Conservation (phyloP, 2,888 invertebrate species). For the Encarsia formosa region DNA sequence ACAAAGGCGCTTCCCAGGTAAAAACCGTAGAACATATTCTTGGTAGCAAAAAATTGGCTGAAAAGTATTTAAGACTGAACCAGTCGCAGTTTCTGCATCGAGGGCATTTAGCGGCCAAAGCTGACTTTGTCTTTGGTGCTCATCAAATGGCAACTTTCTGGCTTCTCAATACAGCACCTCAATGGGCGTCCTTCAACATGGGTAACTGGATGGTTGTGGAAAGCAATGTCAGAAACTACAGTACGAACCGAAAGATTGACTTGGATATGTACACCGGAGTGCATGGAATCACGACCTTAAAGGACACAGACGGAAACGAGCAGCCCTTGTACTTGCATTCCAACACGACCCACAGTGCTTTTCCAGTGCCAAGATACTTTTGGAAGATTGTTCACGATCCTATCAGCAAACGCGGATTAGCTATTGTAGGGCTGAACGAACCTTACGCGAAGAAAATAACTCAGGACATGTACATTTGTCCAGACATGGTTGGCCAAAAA, state of each 20-base stretch:
- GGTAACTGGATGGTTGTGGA: slow-evolving; percentile 59
- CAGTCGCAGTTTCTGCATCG: slow-evolving; percentile 53
- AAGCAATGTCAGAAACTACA: slow-evolving; percentile 52
- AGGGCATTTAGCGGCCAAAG: slow-evolving; percentile 62
- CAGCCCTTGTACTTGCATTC: slow-evolving; percentile 52
- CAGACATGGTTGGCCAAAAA: slow-evolving; percentile 48
- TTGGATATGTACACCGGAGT: slow-evolving; percentile 60
- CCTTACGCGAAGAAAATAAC: slow-evolving; percentile 43
- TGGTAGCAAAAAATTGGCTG: slow-evolving; percentile 43
- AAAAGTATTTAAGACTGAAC: slow-evolving; percentile 52
- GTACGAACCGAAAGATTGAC: slow-evolving; percentile 42
- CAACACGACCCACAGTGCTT: slow-evolving; percentile 46
- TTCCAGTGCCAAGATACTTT: slow-evolving; percentile 46
- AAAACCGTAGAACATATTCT: slow-evolving; percentile 45
- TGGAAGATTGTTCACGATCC: slow-evolving; percentile 54
- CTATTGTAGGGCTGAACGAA: slow-evolving; percentile 51
- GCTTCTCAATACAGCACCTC: slow-evolving; percentile 64
- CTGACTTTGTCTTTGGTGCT: slow-evolving; percentile 60
- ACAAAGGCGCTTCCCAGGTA: slow-evolving; percentile 46
- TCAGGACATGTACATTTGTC: slow-evolving; percentile 49
- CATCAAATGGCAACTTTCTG: slow-evolving; percentile 61
- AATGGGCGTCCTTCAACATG: slow-evolving; percentile 63
- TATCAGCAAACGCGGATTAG: slow-evolving; percentile 40
- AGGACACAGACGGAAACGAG: slow-evolving; percentile 51
- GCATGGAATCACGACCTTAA: slow-evolving; percentile 57